Evolutionary conservation across 2,888 invertebrate genomes (phyloP), one percentile per base, ranked within the genome.

Genomic region (Stramonita haemastoma): DNA sequence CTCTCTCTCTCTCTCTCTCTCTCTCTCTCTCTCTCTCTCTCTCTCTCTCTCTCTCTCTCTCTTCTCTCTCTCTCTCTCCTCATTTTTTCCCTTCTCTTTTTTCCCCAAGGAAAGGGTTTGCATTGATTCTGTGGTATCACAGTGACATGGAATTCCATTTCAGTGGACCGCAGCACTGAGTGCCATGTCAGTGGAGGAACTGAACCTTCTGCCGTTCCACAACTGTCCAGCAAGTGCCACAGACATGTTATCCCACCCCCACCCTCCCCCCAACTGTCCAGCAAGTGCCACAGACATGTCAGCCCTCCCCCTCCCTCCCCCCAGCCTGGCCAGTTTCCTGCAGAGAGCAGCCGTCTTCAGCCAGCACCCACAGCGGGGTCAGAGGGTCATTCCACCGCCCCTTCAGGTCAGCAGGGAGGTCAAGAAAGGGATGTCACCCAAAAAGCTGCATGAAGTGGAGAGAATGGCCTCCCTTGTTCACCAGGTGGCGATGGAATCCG

Each of bases 381-480:
- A 46, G 46, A 46, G 4, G 46, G 46, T 8, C 46, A 8, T 46
- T 19, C 87, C 34, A 73, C 73, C 73, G 17, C 70, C 34, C n/a
- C 84, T 87, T 19, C 36, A 29, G 22, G 73, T 94, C 36, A 88
- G 91, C 29, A n/a, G 86, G 6, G 89, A 91, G 11, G 88, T 94
- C 81, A 91, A 89, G 46, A 91, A 92, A 66, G 95, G 95, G 19
- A 95, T 96, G 95, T 93, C 91, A 46, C 92, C 93, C 32, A 96
- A 96, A 91, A 95, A 96, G 91, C 89, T 92, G 17, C 95, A 95
- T 92, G 96, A 96, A 91, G 95, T 95, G 32, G 91, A 92, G 57
- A 90, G 91, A 57, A 93, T 95, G 95, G 93, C 95, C 22, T 91
- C 93, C 19, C 83, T 94, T 66, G 93, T 96, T 84, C 90, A 94